Base-by-base conservation (phyloP, 2,888 invertebrate genomes). In the Pilophorus perplexus region DNA sequence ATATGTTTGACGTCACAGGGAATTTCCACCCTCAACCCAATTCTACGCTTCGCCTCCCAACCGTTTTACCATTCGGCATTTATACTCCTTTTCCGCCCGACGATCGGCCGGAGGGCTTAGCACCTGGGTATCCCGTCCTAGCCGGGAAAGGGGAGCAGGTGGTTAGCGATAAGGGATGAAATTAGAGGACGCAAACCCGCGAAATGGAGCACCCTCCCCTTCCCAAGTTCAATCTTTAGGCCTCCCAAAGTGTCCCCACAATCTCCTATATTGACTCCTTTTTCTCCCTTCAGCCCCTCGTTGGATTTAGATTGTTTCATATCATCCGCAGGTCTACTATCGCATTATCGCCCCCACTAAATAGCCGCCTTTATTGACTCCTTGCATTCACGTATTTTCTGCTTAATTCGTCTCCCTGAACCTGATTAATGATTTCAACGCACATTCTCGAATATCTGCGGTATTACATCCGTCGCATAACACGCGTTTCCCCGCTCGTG, bases 181-280 rank as follows among this genome's bases (percentile, higher is more conserved):
- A 55, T 55, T 55, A 55, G 55, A 40, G 40, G 55, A 52, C 52
- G 16, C 52, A 28, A 52, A 55, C 37, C 38, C 55, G 18, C 38
- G 38, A 22, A 55, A 55, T 54, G 54, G 54, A 25, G 22, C 12
- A 12, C 22, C 12, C 16, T 20, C 14, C 37, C 55, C 22, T 22
- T 55, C 55, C 8, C 20, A 55, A 22, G 16, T 28, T 28, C 18
- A n/a, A 55, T n/a, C 33, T n/a, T n/a, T n/a, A n/a, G n/a, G n/a
- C n/a, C n/a, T n/a, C n/a, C n/a, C n/a, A n/a, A n/a, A n/a, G n/a
- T n/a, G 20, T n/a, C 37, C 20, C 55, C 40, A 40, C 37, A 40
- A 55, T 38, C 55, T 38, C 20, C 2, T 55, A 55, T 55, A 55
- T 55, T 40, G 55, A 55, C 40, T 38, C 38, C 14, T 38, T 37